These are phyloP conservation scores for Rhabdomys dilectus DNA, from an alignment of 2,113 vertebrate genomes.

Conservation along the genomic window DNA sequence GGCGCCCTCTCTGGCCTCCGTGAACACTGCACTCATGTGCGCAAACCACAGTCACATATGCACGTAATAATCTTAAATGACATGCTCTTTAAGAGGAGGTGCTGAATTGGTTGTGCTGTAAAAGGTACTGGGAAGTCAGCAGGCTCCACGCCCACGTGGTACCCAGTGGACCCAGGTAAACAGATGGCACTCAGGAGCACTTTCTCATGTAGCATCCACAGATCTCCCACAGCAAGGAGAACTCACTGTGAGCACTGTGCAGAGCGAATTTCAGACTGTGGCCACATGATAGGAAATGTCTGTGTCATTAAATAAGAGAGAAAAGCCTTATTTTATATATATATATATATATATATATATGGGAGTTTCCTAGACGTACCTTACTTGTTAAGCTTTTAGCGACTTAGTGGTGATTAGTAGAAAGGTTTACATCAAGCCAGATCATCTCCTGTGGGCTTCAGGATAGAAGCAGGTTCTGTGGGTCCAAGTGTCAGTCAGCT, in stretches of 20 bases:
- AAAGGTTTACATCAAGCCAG: slow-evolving; percentile 1
- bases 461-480: background rate
- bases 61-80: no score
- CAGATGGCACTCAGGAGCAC: background rate
- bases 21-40: background rate
- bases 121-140: background rate
- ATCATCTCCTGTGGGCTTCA: background rate
- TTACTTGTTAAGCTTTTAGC: background rate
- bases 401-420: background rate
- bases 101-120: background rate
- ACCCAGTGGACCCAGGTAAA: background rate
- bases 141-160: background rate
- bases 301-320: background rate
- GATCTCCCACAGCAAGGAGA: background rate
- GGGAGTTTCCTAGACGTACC: background rate
- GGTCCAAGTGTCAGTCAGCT: background rate
- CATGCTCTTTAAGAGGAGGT: background rate
- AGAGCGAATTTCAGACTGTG: background rate
- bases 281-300: slow-evolving; percentile 23
- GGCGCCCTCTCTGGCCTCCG: background rate
- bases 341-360: no score
- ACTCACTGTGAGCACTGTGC: background rate
- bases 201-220: background rate
- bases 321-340: slow-evolving; percentile 28
- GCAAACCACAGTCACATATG: background rate